Conservation (phyloP, 2,888 invertebrate genomes). For the Spodoptera picta region DNA sequence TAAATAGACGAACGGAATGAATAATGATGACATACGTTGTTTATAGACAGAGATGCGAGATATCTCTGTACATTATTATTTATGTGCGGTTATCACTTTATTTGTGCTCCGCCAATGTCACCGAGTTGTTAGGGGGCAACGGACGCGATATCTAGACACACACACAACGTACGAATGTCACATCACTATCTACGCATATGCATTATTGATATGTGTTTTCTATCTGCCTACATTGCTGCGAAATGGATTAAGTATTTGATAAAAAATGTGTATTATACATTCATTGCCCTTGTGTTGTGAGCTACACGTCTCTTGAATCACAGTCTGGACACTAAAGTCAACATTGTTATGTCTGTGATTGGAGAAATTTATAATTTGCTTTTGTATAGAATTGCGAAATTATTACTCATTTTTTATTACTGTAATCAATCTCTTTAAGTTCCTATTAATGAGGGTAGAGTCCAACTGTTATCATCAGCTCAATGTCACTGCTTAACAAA, state of each 20-base stretch:
- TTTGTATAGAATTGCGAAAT: conserved; percentile 7
- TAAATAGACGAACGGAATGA: conserved; percentile 43
- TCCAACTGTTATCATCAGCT: too few species aligned
- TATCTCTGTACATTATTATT: conserved; percentile 73
- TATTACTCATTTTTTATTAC: not conserved
- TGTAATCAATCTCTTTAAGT: too few species aligned
- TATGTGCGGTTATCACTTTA: conserved; percentile 82
- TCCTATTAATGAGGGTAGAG: too few species aligned
- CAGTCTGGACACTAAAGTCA: conserved; percentile 53
- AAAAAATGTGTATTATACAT: conserved; percentile 78
- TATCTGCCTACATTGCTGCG: conserved; percentile 66
- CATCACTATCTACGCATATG: conserved; percentile 63
- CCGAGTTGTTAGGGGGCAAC: conserved; percentile 86
- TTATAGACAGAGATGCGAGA: conserved; percentile 62
- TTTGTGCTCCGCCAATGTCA: conserved; percentile 87
- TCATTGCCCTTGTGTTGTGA: conserved; percentile 79
- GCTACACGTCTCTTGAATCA: conserved; percentile 65
- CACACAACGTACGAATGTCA: conserved; percentile 67
- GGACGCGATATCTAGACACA: conserved; percentile 82
- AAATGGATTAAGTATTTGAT: conserved; percentile 75
- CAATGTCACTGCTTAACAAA: too few species aligned
- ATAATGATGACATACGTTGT: conserved; percentile 61
- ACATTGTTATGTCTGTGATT: conserved; percentile 30
- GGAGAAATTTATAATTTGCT: conserved; percentile 22
- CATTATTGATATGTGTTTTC: conserved; percentile 63